Percentiles rank a stretch among this genome's conserved stretches.
phyloP scores from a whole-genome alignment of 2,888 invertebrate species.

The Mallateleia sp. region DNA sequence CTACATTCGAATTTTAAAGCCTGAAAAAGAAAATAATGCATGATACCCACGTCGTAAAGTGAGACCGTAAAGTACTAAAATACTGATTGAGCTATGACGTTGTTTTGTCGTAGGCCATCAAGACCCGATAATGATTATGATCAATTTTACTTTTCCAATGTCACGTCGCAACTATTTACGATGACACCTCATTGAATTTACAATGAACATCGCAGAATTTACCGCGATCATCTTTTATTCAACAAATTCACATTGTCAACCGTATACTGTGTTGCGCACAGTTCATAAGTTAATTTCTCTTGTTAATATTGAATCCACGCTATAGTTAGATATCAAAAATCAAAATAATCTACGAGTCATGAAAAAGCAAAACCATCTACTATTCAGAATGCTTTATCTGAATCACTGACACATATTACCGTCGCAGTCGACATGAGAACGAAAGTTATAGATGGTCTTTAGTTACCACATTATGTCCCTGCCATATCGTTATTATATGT shows the following conservation, averaged over 20 bases:
- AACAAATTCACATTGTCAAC: neutral
- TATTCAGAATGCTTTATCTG: constrained; percentile 46
- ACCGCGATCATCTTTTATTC: constrained; percentile 47
- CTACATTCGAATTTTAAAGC: constrained; percentile 28
- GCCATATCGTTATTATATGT: constrained; percentile 60
- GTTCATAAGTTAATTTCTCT: constrained; percentile 55
- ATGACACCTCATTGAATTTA: constrained; percentile 46
- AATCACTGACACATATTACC: constrained; percentile 54
- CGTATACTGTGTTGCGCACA: constrained; percentile 16
- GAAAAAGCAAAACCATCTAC: constrained; percentile 39
- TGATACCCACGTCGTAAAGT: constrained; percentile 47
- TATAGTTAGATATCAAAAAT: constrained; percentile 32
- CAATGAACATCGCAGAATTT: constrained; percentile 43
- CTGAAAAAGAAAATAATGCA: constrained; percentile 41
- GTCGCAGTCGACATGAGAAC: constrained; percentile 43
- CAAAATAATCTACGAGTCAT: constrained; percentile 36
- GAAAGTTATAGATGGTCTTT: constrained; percentile 66
- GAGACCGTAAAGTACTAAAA: constrained; percentile 43
- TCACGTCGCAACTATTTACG: constrained; percentile 53
- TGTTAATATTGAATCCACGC: constrained; percentile 19
- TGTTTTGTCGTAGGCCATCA: constrained; percentile 24
- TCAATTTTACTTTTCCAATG: constrained; percentile 42
- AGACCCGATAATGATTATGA: constrained; percentile 46
- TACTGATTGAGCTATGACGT: constrained; percentile 43
- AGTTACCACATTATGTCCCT: constrained; percentile 62